A percentile compares a stretch with the other conserved stretches of the same genome.
These are phyloP conservation scores for Ambastaia sidthimunki DNA, from an alignment of 2,797 vertebrate genomes.

Conservation along the genomic window DNA sequence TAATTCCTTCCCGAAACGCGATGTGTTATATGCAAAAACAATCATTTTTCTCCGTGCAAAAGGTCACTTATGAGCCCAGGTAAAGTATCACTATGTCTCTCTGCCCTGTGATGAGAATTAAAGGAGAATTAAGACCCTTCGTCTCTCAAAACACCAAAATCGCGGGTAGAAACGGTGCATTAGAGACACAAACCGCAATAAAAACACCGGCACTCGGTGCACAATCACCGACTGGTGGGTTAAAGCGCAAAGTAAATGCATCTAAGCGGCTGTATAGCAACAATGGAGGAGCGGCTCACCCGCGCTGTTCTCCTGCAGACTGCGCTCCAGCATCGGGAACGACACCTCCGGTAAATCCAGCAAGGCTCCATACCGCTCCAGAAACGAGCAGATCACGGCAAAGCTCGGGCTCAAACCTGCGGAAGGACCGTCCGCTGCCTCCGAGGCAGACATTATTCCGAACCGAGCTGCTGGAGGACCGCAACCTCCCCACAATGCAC, in stretches of 20 bases:
- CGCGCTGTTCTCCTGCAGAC: constrained; percentile 88
- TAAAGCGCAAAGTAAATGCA: background rate
- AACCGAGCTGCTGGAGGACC: constrained; percentile 68
- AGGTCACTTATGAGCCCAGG: background rate
- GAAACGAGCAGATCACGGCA: constrained; percentile 94
- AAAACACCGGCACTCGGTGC: background rate
- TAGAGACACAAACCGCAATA: background rate
- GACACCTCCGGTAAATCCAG: constrained; percentile 92
- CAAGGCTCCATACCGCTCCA: constrained; percentile 90
- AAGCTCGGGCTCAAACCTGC: constrained; percentile 91
- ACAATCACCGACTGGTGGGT: background rate
- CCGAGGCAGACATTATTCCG: constrained; percentile 89
- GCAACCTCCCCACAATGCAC: constrained; percentile 70
- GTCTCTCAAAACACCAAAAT: constrained; percentile 62
- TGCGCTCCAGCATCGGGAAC: constrained; percentile 91
- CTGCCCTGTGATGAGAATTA: constrained; percentile 61
- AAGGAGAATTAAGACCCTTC: constrained; percentile 69
- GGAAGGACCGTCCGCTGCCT: constrained; percentile 79
- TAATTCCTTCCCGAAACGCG: no score
- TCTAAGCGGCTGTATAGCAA: constrained; percentile 39
- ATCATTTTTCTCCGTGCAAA: background rate
- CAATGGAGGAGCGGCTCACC: constrained; percentile 74
- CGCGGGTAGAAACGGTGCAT: background rate
- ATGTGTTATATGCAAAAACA: background rate
- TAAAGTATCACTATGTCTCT: background rate